Evolutionary conservation across 2,113 vertebrate genomes (phyloP).

Genomic region (Sturnus vulgaris): DNA sequence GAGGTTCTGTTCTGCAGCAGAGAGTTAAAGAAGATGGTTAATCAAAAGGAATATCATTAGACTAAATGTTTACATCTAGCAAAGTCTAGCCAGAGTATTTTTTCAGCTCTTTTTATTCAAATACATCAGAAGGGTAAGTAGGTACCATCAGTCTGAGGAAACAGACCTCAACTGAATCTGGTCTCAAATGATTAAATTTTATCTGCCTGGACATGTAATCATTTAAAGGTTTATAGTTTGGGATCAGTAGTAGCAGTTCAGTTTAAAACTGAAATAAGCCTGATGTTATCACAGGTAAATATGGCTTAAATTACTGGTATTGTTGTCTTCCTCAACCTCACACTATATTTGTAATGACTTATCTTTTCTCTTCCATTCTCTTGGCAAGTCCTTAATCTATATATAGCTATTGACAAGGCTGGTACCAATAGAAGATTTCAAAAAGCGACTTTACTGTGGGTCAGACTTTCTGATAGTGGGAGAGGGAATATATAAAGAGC

Average conservation of each 20-base stretch:
- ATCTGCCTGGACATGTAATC: background rate
- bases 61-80: background rate
- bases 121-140: background rate
- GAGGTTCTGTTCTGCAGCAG: background rate
- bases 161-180: background rate
- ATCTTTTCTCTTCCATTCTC: background rate
- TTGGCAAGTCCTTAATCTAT: background rate
- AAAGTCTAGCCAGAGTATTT: background rate
- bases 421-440: background rate
- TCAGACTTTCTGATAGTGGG: background rate
- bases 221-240: conserved; percentile 34
- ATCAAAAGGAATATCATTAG: background rate
- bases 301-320: background rate
- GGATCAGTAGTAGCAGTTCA: background rate
- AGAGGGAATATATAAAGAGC: background rate
- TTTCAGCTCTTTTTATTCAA: background rate
- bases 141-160: background rate
- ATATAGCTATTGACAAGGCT: background rate
- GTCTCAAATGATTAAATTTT: conserved; percentile 1
- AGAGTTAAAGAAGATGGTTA: background rate
- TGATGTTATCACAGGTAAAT: background rate
- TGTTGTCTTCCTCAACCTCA: background rate
- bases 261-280: conserved; percentile 19
- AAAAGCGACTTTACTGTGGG: background rate
- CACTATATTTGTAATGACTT: background rate